Evolutionary conservation across 2,888 invertebrate genomes (phyloP).

Genomic region (Carabus problematicus): DNA sequence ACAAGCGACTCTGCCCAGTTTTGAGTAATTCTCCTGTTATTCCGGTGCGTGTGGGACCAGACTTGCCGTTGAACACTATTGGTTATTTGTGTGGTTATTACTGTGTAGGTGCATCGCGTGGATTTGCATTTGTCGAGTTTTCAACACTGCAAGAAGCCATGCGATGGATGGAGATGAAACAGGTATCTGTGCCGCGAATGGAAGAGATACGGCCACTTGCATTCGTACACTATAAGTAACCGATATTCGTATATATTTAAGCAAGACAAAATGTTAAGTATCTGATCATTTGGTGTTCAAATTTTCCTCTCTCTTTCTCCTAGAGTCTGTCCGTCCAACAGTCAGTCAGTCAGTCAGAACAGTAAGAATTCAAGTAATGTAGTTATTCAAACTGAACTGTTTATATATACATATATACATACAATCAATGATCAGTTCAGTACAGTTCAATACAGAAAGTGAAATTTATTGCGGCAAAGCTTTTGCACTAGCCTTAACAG

Average conservation of each 20-base stretch:
- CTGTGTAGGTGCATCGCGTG: constrained; percentile 89
- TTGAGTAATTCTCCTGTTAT: constrained; percentile 47
- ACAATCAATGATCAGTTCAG: background rate
- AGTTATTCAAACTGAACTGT: no score
- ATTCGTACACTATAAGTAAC: constrained; percentile 40
- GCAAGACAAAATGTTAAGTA: constrained; percentile 27
- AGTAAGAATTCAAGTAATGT: no score
- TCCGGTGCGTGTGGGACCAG: constrained; percentile 52
- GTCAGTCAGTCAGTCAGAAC: constrained; percentile 5
- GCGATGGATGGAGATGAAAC: constrained; percentile 91
- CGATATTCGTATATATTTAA: constrained; percentile 32
- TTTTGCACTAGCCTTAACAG: constrained; percentile 34
- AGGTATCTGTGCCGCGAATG: constrained; percentile 66
- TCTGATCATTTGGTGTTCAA: constrained; percentile 31
- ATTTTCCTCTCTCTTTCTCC: constrained; percentile 4
- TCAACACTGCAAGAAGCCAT: constrained; percentile 85
- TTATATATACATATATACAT: background rate
- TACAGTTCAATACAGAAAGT: background rate
- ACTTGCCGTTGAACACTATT: constrained; percentile 39
- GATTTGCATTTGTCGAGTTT: constrained; percentile 95
- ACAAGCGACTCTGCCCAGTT: constrained; percentile 46
- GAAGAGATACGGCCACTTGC: constrained; percentile 42
- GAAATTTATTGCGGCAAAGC: constrained; percentile 31
- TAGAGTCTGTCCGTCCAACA: background rate
- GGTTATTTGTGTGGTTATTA: constrained; percentile 48